Percentiles rank a stretch among this genome's conserved stretches.
Conservation (phyloP, 2,797 vertebrate genomes). For the Chiloscyllium punctatum region DNA sequence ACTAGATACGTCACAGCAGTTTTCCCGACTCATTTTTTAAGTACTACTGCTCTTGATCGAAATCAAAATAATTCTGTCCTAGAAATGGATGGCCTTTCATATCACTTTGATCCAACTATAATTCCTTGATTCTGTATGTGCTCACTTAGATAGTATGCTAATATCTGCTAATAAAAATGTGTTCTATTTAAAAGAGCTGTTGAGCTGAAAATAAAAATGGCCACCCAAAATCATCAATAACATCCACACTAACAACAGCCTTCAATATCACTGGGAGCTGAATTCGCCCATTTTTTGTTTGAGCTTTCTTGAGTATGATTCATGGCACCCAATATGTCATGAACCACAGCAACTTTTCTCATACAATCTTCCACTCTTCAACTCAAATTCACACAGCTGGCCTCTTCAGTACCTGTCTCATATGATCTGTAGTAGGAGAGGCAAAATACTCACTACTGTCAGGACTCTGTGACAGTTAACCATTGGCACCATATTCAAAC, state of each 20-base stretch:
- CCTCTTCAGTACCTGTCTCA: too few species aligned
- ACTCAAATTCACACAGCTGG: too few species aligned
- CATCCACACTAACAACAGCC: background rate
- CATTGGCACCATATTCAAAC: too few species aligned
- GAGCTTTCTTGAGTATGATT: too few species aligned
- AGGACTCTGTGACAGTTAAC: too few species aligned
- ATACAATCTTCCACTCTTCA: too few species aligned
- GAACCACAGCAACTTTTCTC: too few species aligned
- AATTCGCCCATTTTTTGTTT: too few species aligned
- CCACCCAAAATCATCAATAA: background rate
- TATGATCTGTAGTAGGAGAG: too few species aligned
- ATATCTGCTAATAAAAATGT: background rate
- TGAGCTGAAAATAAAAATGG: background rate
- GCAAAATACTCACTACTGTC: too few species aligned
- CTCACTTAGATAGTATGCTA: background rate
- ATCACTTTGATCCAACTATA: background rate
- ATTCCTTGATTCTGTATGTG: background rate
- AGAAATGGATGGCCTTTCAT: background rate
- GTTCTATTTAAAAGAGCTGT: background rate
- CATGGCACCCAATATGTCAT: too few species aligned
- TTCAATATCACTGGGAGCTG: background rate
- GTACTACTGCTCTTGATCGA: background rate
- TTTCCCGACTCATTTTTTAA: background rate
- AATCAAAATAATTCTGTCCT: constrained; percentile 23
- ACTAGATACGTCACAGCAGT: background rate